Evolutionary conservation across 2,888 invertebrate genomes (phyloP), one percentile per base, ranked within the genome.

Genomic region (Drosophila barbarae): DNA sequence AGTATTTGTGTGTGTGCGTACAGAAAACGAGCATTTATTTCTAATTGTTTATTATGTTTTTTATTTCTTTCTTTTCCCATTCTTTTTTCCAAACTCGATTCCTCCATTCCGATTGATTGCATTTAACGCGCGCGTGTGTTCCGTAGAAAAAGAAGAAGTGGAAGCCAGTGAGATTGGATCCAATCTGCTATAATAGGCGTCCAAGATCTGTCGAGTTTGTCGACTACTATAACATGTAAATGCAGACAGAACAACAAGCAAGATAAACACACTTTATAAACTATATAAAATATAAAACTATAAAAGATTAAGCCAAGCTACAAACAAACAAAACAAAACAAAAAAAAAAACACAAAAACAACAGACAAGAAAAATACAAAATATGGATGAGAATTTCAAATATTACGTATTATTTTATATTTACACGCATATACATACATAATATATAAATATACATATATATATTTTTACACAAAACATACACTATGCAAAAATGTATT

Each of bases 151-250:
- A 88, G 88, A 89, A 88, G 86, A 88, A 87, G 81, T 89, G 89
- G 89, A 89, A 87, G 82, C 89, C 89, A 74, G 89, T 89, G 77
- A 88, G 88, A 86, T 87, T 88, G 84, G 88, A 89, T 88, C 88
- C 88, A 73, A 88, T 87, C 80, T 88, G 86, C 84, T 88, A 87
- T 84, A 58, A 36, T 58, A 87, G 88, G 77, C 88, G 88, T 72
- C 84, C 83, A 73, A 85, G 75, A 79, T 86, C 87, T 77, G 83
- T 88, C 80, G 89, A 89, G 77, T 87, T 87, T 86, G 84, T 87
- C 86, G 88, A 89, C 86, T 88, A 86, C 81, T 88, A 86, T 84
- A 80, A 87, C 86, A 80, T 87, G 71, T 88, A 83, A 75, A 66
- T 67, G 58, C 61, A 61, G 30, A 34, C 50, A 44, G 32, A 57